These are phyloP conservation scores for Pteronotus mesoamericanus DNA, from an alignment of 2,797 vertebrate species.

Conservation along the genomic window DNA sequence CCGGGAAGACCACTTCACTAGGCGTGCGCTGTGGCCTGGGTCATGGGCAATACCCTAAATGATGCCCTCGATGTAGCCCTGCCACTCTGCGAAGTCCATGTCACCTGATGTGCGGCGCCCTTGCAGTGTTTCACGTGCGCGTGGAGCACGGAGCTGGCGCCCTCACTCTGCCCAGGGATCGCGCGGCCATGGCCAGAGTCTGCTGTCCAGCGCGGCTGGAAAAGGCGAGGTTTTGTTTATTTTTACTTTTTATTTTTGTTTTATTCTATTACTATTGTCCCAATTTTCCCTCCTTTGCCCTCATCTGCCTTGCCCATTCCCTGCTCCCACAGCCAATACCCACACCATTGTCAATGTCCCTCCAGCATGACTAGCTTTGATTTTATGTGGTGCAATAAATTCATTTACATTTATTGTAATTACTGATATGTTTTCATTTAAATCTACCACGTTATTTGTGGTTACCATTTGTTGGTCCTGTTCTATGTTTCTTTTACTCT, in stretches of 20 bases:
- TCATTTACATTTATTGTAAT: background rate
- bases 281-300: too few species aligned
- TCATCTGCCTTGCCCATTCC: too few species aligned
- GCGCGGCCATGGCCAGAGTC: constrained; percentile 76
- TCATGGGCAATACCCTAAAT: constrained; percentile 99
- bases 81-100: constrained; percentile 94
- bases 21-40: constrained; percentile 95
- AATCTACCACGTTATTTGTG: background rate
- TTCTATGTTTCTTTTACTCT: background rate
- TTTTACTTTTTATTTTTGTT: background rate
- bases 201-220: too few species aligned
- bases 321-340: too few species aligned
- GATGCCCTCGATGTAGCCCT: constrained; percentile 97
- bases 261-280: too few species aligned
- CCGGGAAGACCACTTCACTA: constrained; percentile 96
- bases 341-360: background rate
- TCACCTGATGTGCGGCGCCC: constrained; percentile 93
- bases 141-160: constrained; percentile 80
- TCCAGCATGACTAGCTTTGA: background rate
- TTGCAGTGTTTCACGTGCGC: constrained; percentile 91
- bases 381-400: background rate
- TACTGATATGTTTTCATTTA: background rate
- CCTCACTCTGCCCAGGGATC: constrained; percentile 82
- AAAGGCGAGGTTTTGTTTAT: background rate
- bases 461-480: background rate